A percentile compares a stretch with the other conserved stretches of the same genome.
Evolutionary conservation across 1,140 invertebrate species (phyloP).

Genomic region (Proctacanthus coquilletti): DNA sequence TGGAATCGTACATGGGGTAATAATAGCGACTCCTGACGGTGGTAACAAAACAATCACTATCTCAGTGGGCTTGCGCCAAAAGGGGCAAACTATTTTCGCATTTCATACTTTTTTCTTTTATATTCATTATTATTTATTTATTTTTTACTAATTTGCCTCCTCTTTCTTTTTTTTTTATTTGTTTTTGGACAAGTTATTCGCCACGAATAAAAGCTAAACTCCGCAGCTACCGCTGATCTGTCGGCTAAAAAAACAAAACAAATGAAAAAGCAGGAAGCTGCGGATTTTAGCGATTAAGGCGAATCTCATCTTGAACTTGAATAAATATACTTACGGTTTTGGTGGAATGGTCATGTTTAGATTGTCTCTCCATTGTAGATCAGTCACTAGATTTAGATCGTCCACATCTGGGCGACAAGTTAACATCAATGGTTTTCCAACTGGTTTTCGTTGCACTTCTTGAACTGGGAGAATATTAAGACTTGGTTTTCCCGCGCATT

Average conservation of each 20-base stretch:
- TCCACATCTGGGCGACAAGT: slow-evolving; percentile 50
- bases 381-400: slow-evolving; percentile 39
- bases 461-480: slow-evolving; percentile 50
- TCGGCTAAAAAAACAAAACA: too few species aligned
- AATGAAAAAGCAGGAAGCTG: too few species aligned
- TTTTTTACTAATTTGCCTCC: slow-evolving; percentile 8
- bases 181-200: slow-evolving; percentile 10
- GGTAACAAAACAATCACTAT: slow-evolving; percentile 1
- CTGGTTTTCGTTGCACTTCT: slow-evolving; percentile 44
- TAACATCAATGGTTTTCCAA: slow-evolving; percentile 50
- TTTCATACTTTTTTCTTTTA: too few species aligned
- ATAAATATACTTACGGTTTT: slow-evolving; percentile 35
- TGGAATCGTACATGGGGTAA: slow-evolving; percentile 30
- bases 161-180: slow-evolving; percentile 2
- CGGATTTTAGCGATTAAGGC: too few species aligned
- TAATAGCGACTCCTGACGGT: slow-evolving; percentile 20
- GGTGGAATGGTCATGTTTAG: slow-evolving; percentile 44
- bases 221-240: too few species aligned
- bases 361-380: slow-evolving; percentile 57
- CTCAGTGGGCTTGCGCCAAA: neutral
- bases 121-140: slow-evolving; percentile 5
- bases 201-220: neutral
- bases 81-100: slow-evolving; percentile 3
- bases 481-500: slow-evolving; percentile 21
- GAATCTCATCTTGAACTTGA: neutral